Percentiles rank a stretch among this genome's conserved stretches.
These are phyloP conservation scores for Drosophila lacicola DNA, from an alignment of 2,888 invertebrate species.

Conservation along the genomic window DNA sequence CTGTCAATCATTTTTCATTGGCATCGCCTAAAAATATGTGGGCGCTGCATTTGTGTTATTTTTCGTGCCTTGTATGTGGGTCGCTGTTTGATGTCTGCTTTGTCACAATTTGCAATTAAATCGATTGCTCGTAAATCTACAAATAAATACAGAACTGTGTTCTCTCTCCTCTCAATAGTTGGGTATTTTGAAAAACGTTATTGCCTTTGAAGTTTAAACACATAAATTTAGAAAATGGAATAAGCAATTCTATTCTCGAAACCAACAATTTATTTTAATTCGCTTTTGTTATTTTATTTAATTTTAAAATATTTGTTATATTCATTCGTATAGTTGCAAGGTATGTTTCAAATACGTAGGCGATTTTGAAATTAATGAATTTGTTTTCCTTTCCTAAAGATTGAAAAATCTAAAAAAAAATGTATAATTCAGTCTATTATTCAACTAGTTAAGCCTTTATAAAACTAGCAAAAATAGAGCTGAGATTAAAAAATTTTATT, in stretches of 20 bases:
- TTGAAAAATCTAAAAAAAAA: too few species aligned
- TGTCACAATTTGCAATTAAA: conserved; percentile 71
- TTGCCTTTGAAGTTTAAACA: not conserved
- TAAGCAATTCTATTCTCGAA: too few species aligned
- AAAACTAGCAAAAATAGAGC: too few species aligned
- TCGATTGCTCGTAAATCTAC: conserved; percentile 61
- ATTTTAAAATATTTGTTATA: too few species aligned
- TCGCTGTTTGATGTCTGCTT: conserved; percentile 57
- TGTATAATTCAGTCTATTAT: too few species aligned
- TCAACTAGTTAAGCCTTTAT: too few species aligned
- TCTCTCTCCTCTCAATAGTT: not conserved
- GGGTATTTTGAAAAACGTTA: not conserved
- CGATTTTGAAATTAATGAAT: too few species aligned
- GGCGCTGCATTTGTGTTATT: conserved; percentile 27
- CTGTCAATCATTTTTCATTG: conserved; percentile 78
- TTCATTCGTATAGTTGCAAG: too few species aligned
- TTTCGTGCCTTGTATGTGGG: conserved; percentile 1
- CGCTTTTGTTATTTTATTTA: not conserved
- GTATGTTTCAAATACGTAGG: too few species aligned
- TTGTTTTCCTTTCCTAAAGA: too few species aligned
- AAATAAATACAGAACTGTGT: conserved; percentile 54
- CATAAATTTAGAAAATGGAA: too few species aligned
- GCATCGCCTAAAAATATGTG: conserved; percentile 29
- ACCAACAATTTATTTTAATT: not conserved
- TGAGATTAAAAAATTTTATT: too few species aligned